Percentiles rank a stretch among this genome's conserved stretches.
Evolutionary conservation across 2,113 vertebrate species (phyloP).

Genomic region (Martes martes): DNA sequence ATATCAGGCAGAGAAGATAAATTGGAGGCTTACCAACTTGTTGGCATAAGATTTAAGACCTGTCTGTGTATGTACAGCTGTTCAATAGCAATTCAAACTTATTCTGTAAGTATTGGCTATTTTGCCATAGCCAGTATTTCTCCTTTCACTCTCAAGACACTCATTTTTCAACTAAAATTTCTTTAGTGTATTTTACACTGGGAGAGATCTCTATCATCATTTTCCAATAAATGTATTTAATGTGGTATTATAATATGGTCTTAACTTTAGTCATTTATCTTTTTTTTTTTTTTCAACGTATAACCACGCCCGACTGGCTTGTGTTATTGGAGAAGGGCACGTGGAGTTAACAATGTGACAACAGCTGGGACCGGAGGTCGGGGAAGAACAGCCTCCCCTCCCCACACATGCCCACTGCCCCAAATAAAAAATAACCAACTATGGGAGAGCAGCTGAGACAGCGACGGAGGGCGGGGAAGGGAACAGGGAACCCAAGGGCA

Average conservation of each 20-base stretch:
- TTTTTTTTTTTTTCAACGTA: background rate
- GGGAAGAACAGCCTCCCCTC: constrained; percentile 46
- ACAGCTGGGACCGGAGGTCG: constrained; percentile 47
- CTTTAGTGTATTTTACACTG: background rate
- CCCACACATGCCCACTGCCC: constrained; percentile 50
- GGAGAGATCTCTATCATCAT: constrained; percentile 13
- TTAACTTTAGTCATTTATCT: background rate
- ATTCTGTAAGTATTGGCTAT: constrained; percentile 25
- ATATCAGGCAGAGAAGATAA: background rate
- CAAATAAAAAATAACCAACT: constrained; percentile 75
- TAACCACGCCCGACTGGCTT: constrained; percentile 69
- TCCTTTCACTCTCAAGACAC: constrained; percentile 10
- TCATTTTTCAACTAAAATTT: constrained; percentile 15
- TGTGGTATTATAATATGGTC: background rate
- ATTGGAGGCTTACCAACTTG: background rate
- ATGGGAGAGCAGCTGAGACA: constrained; percentile 65
- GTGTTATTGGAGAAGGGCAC: constrained; percentile 68
- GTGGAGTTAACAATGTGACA: constrained; percentile 56
- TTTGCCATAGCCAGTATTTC: background rate
- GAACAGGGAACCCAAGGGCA: background rate
- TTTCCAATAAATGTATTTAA: constrained; percentile 41
- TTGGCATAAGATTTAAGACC: constrained; percentile 27
- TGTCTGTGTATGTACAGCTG: background rate
- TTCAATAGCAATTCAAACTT: constrained; percentile 16
- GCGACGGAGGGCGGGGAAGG: background rate